Conservation (phyloP, 2,888 invertebrate species). For the Penaeus monodon region DNA sequence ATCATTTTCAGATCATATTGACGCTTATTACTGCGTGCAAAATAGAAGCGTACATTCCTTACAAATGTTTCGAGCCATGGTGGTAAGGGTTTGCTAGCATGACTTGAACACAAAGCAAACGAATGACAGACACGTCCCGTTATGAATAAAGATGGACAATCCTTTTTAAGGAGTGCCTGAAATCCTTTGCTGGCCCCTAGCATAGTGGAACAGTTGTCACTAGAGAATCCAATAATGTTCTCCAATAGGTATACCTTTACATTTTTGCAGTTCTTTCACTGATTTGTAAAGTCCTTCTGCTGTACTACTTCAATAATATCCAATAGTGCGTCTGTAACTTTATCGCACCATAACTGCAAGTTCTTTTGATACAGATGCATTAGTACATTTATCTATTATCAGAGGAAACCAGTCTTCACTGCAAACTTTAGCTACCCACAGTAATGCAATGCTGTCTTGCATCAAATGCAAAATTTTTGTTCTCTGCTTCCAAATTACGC, state of each 20-base stretch:
- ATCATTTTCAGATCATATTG: constrained; percentile 22
- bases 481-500: constrained; percentile 14
- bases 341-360: constrained; percentile 12
- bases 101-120: constrained; percentile 53
- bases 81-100: constrained; percentile 41
- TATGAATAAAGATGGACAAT: constrained; percentile 32
- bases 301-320: no score
- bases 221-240: no score
- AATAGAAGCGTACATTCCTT: constrained; percentile 43
- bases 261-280: neutral
- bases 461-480: constrained; percentile 17
- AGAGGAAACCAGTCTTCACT: neutral
- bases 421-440: constrained; percentile 4
- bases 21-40: constrained; percentile 51
- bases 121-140: constrained; percentile 50
- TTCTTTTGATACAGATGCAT: neutral
- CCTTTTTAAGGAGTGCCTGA: constrained; percentile 31
- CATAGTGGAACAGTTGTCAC: constrained; percentile 18
- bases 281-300: no score
- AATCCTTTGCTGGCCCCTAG: constrained; percentile 44
- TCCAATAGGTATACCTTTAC: neutral
- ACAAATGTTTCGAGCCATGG: constrained; percentile 43
- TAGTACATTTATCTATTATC: constrained; percentile 6
- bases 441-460: constrained; percentile 23
- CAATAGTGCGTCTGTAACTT: no score